Conservation (phyloP, 2,113 vertebrate species). For the Danionella cerebrum region DNA sequence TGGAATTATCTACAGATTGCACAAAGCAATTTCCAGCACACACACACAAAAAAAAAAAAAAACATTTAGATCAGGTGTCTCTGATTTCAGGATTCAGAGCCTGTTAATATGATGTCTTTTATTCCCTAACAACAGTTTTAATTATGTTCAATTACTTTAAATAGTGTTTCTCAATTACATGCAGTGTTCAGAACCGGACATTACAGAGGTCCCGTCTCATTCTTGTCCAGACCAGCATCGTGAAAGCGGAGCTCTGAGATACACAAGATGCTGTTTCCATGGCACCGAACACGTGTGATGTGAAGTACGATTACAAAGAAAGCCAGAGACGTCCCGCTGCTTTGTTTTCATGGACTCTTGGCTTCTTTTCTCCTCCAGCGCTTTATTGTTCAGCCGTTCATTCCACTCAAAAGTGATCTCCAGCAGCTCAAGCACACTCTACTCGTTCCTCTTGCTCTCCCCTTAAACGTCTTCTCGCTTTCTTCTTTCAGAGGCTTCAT, state of each 20-base stretch:
- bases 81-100: too few species aligned
- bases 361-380: not conserved
- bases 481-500: not conserved
- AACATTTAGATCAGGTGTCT: too few species aligned
- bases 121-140: too few species aligned
- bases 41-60: too few species aligned
- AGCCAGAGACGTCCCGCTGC: not conserved
- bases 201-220: too few species aligned
- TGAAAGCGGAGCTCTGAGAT: not conserved
- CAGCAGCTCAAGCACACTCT: not conserved
- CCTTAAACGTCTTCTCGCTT: not conserved
- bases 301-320: not conserved
- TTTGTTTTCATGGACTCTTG: not conserved
- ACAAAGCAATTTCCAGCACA: too few species aligned
- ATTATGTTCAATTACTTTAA: too few species aligned
- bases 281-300: not conserved
- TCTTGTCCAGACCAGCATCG: not conserved
- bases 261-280: not conserved
- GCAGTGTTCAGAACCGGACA: too few species aligned
- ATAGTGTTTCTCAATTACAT: too few species aligned
- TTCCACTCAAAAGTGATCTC: not conserved
- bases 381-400: not conserved
- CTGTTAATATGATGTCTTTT: too few species aligned
- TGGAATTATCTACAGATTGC: too few species aligned
- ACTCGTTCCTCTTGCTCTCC: not conserved